Evolutionary conservation across 1,140 invertebrate genomes (phyloP), one percentile per base, ranked within the genome.

Genomic region (Palaemon carinicauda): DNA sequence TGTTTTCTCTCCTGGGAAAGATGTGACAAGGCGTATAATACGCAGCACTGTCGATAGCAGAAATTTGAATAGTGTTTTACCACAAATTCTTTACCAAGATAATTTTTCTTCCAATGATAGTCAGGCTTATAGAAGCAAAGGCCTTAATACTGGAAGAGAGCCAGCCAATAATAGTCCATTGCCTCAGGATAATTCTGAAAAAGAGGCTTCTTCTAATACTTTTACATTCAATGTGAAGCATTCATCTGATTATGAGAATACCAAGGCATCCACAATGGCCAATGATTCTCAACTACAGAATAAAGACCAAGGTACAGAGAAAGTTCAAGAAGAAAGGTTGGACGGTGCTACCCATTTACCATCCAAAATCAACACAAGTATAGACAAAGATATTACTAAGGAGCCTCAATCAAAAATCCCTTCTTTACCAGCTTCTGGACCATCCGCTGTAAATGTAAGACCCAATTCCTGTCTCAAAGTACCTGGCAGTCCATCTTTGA

Each of bases 401-500:
- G 21, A 69, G 21, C 29, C 15, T 15, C 52, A 85, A 10, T 31
- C 56, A 27, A 85, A 51, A 50, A n/a, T 51, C 14, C 24, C 75
- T 21, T 29, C 81, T 29, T 33, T 15, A 33, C 24, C 77, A n/a
- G 51, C 41, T n/a, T 79, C 41, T 31, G 60, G 60, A 69, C 24
- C 60, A 69, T 19, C 60, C 15, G 29, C 60, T 27, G 29, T 29
- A 24, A 29, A 14, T 27, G 60, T 27, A 27, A 86, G 71, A 24
- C 83, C 83, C 27, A 86, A 77, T 80, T 86, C 83, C 21, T 86
- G 83, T 73, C 29, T 86, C 33, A 86, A 86, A 50, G 83, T 80
- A n/a, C 83, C 83, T 33, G 83, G 83, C 56, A 86, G 83, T 56
- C 83, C 83, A 79, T 86, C 83, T 33, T 29, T 86, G 24, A 79